These are phyloP conservation scores for Zele albiditarsus DNA, from an alignment of 2,888 invertebrate genomes.

Conservation along the genomic window DNA sequence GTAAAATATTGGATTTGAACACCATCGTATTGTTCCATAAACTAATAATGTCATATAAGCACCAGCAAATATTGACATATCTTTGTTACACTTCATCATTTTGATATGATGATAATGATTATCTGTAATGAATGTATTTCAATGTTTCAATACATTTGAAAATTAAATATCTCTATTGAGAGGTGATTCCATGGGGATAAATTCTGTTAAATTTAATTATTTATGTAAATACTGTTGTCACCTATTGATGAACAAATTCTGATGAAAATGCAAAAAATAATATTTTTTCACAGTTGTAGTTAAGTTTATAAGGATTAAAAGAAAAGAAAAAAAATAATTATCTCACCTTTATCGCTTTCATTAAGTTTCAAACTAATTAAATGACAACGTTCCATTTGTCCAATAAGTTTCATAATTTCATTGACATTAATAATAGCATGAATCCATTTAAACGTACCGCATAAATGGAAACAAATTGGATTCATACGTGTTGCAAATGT, in stretches of 20 bases:
- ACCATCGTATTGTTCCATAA: conserved; percentile 56
- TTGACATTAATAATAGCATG: conserved; percentile 49
- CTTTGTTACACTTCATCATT: conserved; percentile 40
- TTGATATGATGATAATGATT: conserved; percentile 16
- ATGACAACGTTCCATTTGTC: conserved; percentile 52
- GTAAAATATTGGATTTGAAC: conserved; percentile 53
- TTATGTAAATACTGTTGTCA: too few relatives aligned
- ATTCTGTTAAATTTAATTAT: too few relatives aligned
- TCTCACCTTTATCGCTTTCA: conserved; percentile 45
- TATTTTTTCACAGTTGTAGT: too few relatives aligned
- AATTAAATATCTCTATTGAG: too few relatives aligned
- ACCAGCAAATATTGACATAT: conserved; percentile 43
- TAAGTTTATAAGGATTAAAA: too few relatives aligned
- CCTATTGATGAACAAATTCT: too few relatives aligned
- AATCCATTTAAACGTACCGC: conserved; percentile 57
- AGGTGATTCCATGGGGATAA: too few relatives aligned
- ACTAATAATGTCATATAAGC: conserved; percentile 49
- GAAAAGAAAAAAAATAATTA: too few relatives aligned
- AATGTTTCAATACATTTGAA: conserved; percentile 14
- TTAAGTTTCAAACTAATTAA: conserved; percentile 48
- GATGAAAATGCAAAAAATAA: too few relatives aligned
- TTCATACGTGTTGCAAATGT: conserved; percentile 50
- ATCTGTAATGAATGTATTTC: conserved; percentile 13
- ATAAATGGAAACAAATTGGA: conserved; percentile 50
- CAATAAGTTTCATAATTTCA: conserved; percentile 46